These are phyloP conservation scores for Aphyosemion australe DNA, from an alignment of 2,113 vertebrate species.

Conservation along the genomic window DNA sequence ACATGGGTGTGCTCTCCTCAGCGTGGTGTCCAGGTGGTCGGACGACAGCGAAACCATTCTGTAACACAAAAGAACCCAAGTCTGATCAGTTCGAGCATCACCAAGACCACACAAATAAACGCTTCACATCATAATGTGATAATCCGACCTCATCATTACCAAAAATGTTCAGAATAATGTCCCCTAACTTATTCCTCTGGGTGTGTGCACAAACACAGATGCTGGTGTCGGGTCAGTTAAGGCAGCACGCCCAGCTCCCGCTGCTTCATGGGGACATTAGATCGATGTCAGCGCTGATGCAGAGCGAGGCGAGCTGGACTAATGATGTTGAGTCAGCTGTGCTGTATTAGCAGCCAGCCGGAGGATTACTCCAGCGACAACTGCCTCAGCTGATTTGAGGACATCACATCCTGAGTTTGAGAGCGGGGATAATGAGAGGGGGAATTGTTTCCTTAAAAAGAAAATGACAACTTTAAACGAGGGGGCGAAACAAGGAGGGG, in stretches of 20 bases:
- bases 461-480: constrained; percentile 31
- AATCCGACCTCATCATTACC: neutral
- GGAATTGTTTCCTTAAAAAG: constrained; percentile 8
- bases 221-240: constrained; percentile 33
- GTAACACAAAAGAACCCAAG: constrained; percentile 16
- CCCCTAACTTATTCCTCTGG: neutral
- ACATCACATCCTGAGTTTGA: constrained; percentile 15
- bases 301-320: constrained; percentile 52
- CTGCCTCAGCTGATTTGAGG: constrained; percentile 42
- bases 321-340: constrained; percentile 79
- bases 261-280: constrained; percentile 52
- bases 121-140: neutral
- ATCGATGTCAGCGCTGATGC: constrained; percentile 64
- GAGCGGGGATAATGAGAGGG: constrained; percentile 9
- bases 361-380: constrained; percentile 67
- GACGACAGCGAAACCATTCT: constrained; percentile 98
- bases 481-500: constrained; percentile 10
- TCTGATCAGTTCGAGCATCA: neutral
- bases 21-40: constrained; percentile 97
- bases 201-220: constrained; percentile 13
- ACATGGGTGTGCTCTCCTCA: constrained; percentile 97
- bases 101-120: neutral
- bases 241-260: constrained; percentile 27
- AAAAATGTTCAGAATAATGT: neutral
- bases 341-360: constrained; percentile 65